Conservation (phyloP, 2,888 invertebrate genomes). For the Electrophaes corylata region DNA sequence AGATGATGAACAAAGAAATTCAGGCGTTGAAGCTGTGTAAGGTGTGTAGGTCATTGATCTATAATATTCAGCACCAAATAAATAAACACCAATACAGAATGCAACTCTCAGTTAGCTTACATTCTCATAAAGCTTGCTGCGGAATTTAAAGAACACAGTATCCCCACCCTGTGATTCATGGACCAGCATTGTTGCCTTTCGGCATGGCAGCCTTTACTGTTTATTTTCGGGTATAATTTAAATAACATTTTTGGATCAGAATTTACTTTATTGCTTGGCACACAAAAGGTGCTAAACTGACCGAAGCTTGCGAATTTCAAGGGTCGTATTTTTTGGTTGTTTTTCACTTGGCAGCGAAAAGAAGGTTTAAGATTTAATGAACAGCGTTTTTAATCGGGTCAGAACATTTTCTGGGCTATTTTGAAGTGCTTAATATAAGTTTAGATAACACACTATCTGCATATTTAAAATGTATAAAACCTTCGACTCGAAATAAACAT, state of each 20-base stretch:
- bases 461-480: too few relatives aligned
- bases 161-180: slow-evolving; percentile 44
- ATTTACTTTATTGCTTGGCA: slow-evolving; percentile 29
- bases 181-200: slow-evolving; percentile 36
- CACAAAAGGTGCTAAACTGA: slow-evolving; percentile 32
- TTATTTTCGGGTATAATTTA: slow-evolving; percentile 37
- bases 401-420: neutral
- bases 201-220: slow-evolving; percentile 29
- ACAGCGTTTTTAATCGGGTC: slow-evolving; percentile 1
- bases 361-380: neutral
- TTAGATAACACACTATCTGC: too few relatives aligned
- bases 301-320: slow-evolving; percentile 15
- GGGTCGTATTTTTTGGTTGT: slow-evolving; percentile 8
- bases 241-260: slow-evolving; percentile 37
- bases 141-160: slow-evolving; percentile 41
- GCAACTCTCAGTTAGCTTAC: neutral
- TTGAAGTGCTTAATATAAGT: too few relatives aligned
- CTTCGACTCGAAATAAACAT: too few relatives aligned
- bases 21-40: too few relatives aligned
- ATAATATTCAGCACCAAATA: neutral
- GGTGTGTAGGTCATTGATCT: too few relatives aligned
- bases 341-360: slow-evolving; percentile 15
- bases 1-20: too few relatives aligned
- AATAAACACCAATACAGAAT: neutral
- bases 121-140: slow-evolving; percentile 31